Percentiles rank a stretch among this genome's conserved stretches.
Conservation (phyloP, 2,113 vertebrate genomes). For the Empidonax alnorum region DNA sequence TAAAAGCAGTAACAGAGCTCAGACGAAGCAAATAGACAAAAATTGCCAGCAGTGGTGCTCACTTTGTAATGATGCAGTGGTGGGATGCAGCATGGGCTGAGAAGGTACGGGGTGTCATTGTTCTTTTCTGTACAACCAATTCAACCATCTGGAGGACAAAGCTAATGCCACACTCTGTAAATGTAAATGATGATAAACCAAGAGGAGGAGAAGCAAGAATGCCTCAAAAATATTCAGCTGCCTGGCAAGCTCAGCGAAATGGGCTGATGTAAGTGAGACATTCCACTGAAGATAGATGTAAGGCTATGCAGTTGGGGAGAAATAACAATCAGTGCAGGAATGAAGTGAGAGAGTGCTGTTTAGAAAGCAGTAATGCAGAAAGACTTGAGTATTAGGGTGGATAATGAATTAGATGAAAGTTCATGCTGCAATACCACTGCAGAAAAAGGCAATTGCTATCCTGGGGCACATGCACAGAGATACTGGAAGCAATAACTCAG, state of each 20-base stretch:
- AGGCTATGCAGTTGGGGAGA: constrained; percentile 50
- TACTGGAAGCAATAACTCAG: constrained; percentile 48
- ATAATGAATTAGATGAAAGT: constrained; percentile 59
- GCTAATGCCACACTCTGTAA: background rate
- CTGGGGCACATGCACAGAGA: constrained; percentile 37
- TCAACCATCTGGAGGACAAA: background rate
- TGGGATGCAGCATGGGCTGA: background rate
- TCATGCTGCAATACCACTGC: constrained; percentile 53
- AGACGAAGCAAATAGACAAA: background rate
- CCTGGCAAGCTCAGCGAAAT: background rate
- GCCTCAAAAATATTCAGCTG: constrained; percentile 27
- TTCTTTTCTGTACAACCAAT: background rate
- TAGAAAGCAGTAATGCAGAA: constrained; percentile 65
- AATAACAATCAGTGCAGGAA: constrained; percentile 60
- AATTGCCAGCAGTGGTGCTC: background rate
- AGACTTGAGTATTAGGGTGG: constrained; percentile 51
- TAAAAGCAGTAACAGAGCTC: background rate
- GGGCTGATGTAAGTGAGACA: constrained; percentile 56
- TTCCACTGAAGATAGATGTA: constrained; percentile 42
- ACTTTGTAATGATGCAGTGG: background rate
- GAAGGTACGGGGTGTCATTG: background rate
- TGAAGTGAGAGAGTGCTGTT: constrained; percentile 57
- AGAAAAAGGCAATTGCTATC: constrained; percentile 61
- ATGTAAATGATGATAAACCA: constrained; percentile 1
- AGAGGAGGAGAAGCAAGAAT: background rate